phyloP scores from a whole-genome alignment of 2,797 vertebrate genomes.

The Ptychobarbus kaznakovi region DNA sequence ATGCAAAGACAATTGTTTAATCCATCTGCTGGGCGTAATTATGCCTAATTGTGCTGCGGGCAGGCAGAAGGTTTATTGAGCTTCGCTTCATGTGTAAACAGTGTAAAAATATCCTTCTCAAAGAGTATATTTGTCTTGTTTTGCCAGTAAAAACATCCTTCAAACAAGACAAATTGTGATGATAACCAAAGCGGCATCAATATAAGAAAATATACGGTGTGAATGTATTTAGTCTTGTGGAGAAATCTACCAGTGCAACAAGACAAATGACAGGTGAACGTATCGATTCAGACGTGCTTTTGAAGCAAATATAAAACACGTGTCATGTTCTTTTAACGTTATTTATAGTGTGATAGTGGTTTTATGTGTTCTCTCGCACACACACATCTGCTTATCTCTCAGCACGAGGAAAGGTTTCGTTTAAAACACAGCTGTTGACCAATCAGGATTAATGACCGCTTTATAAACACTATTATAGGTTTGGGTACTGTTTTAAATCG shows the following conservation, averaged over 20 bases:
- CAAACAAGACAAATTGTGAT: not conserved
- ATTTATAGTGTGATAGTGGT: no score
- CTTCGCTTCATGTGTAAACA: not conserved
- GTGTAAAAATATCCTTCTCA: not conserved
- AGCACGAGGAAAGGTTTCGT: no score
- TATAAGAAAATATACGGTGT: not conserved
- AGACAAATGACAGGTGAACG: not conserved
- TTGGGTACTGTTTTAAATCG: not conserved
- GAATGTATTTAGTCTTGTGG: not conserved
- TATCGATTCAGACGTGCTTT: not conserved
- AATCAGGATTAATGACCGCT: no score
- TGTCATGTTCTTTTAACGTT: not conserved
- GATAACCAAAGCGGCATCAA: not conserved
- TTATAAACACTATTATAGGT: not conserved
- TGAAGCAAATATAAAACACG: no score
- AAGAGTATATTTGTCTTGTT: constrained; percentile 6
- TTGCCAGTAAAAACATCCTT: not conserved
- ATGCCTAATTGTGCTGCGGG: constrained; percentile 15
- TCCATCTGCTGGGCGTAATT: constrained; percentile 12
- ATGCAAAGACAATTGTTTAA: constrained; percentile 20
- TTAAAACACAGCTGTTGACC: no score
- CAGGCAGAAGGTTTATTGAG: not conserved
- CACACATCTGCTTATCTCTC: no score
- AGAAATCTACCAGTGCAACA: not conserved
- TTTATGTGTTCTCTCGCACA: no score